phyloP scores from a whole-genome alignment of 2,888 invertebrate species.

The Mythimna vitellina region DNA sequence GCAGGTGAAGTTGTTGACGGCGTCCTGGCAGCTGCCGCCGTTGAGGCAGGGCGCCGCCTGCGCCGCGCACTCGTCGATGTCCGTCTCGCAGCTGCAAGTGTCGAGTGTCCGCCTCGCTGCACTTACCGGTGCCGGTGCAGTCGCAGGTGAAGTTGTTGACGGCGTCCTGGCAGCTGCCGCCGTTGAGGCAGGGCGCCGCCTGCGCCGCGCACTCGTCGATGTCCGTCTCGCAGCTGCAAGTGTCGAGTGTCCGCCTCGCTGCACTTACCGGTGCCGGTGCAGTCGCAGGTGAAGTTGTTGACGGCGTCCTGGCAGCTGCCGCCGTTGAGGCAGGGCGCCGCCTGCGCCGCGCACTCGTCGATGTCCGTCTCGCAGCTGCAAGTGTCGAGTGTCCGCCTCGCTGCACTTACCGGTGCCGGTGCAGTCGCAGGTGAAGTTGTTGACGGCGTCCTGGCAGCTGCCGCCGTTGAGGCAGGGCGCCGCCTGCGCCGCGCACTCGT shows the following conservation, averaged over 20 bases:
- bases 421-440: conserved; percentile 95
- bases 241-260: too few species aligned
- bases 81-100: conserved; percentile 91
- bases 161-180: conserved; percentile 93
- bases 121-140: conserved; percentile 91
- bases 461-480: too few species aligned
- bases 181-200: conserved; percentile 92
- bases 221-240: conserved; percentile 92
- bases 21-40: conserved; percentile 94
- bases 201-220: conserved; percentile 94
- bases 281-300: conserved; percentile 95
- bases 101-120: too few species aligned
- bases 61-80: conserved; percentile 94
- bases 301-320: conserved; percentile 94
- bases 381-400: too few species aligned
- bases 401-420: conserved; percentile 85
- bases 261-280: conserved; percentile 89
- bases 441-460: conserved; percentile 87
- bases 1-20: conserved; percentile 94
- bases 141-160: conserved; percentile 94
- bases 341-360: conserved; percentile 93
- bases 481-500: too few species aligned
- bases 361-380: conserved; percentile 93
- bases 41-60: conserved; percentile 92
- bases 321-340: conserved; percentile 92